Evolutionary conservation across 2,888 invertebrate species (phyloP), one percentile per base, ranked within the genome.

Genomic region (Drosophila koepferae): DNA sequence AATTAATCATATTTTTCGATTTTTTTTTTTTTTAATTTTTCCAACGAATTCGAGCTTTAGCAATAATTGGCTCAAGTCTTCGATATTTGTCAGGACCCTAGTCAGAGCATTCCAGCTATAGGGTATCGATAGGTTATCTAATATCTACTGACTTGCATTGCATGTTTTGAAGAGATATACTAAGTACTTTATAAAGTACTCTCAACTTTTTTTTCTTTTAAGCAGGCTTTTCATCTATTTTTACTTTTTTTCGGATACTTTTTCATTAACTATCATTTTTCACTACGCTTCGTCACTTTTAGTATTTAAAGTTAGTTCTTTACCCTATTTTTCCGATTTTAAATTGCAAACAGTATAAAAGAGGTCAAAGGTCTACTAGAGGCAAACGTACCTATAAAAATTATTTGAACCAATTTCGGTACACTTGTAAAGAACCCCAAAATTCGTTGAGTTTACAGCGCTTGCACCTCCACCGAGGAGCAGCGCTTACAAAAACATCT

Each of bases 321-420:
- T 63, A 54, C 23, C 48, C 49, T 28, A 46, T 46, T 63, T 66
- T 69, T 64, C 55, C 65, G 65, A 77, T 77, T 74, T 74, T 66
- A 78, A 78, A 78, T 77, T 77, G 54, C 51, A 74, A 55, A 44
- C 23, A 54, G 70, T 74, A 77, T 49, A 66, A 49, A 70, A 63
- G 54, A 63, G 70, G 40, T 59, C 51, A n/a, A 41, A 43, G 44
- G 63, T 49, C 48, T 40, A 23, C 23, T 1, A 2, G 10, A 51
- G 65, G 23, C 63, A 31, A 46, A 34, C 43, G 36, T 31, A 16
- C 28, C 28, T 12, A 40, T 49, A 23, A 31, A 73, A 62, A 62
- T 62, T 48, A 43, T 49, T n/a, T 49, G 38, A 67, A 34, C 43
- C 23, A 34, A 8, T 72, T 74, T 31, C 55, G 58, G 23, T 55